Evolutionary conservation across 1,140 invertebrate species (phyloP).

Genomic region (Lasaia peninsularis): DNA sequence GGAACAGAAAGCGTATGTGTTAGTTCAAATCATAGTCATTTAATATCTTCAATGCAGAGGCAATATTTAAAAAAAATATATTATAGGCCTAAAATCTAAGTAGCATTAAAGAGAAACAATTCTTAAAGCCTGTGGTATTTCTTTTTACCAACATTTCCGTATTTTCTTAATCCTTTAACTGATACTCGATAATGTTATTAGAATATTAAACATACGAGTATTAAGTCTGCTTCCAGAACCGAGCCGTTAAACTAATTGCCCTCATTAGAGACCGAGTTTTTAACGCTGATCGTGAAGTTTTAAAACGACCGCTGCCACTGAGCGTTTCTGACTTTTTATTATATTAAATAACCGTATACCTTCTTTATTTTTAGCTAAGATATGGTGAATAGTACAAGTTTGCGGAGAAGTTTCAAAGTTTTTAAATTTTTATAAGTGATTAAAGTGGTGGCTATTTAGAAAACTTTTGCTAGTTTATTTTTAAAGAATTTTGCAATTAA

Average conservation of each 20-base stretch:
- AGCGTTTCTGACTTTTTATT: slow-evolving; percentile 9
- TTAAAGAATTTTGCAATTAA: too few species aligned
- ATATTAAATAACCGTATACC: slow-evolving; percentile 1
- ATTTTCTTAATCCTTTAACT: neutral
- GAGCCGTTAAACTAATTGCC: slow-evolving; percentile 6
- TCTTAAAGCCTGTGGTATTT: neutral
- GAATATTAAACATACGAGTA: neutral
- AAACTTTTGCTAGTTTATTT: too few species aligned
- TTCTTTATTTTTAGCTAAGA: neutral
- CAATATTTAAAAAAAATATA: too few species aligned
- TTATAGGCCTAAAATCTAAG: too few species aligned
- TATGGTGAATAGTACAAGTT: slow-evolving; percentile 1
- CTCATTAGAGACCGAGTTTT: slow-evolving; percentile 5
- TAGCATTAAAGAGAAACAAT: too few species aligned
- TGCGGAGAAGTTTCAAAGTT: too few species aligned
- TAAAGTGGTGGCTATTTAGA: too few species aligned
- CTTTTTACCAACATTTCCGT: neutral
- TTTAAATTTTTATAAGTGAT: too few species aligned
- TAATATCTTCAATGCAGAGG: too few species aligned
- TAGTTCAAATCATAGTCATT: too few species aligned
- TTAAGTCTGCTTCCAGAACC: slow-evolving; percentile 1
- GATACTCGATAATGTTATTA: slow-evolving; percentile 7
- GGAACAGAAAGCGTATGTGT: too few species aligned
- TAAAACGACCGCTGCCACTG: slow-evolving; percentile 1
- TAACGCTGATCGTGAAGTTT: slow-evolving; percentile 8